Evolutionary conservation across 64 coral and sea anemone genomes (phyloP).

Genomic region (Trachythela sp.): DNA sequence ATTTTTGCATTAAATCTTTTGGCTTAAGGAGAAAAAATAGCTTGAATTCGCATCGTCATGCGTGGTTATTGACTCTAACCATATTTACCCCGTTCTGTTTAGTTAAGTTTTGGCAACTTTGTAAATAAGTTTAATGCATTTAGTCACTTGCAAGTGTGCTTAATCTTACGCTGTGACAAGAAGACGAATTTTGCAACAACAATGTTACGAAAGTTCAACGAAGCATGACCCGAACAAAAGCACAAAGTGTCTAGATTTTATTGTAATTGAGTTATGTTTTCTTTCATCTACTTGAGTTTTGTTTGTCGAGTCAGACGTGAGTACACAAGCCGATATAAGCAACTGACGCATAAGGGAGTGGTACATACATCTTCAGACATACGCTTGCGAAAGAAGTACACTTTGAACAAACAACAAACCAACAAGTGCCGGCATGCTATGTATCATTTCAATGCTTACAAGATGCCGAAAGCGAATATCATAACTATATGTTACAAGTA

Average conservation of each 20-base stretch:
- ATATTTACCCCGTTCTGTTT: background rate
- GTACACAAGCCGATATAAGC: background rate
- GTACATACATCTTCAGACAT: no score
- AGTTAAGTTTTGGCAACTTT: background rate
- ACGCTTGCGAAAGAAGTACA: no score
- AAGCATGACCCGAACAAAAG: background rate
- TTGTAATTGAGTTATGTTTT: background rate
- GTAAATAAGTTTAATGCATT: no score
- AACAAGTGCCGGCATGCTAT: no score
- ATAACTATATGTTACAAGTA: no score
- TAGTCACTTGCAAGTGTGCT: no score
- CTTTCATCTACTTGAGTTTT: background rate
- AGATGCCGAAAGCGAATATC: no score
- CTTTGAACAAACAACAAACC: no score
- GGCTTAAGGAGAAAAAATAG: background rate
- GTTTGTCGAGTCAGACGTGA: background rate
- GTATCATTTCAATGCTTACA: no score
- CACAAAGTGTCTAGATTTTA: background rate
- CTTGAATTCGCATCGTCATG: background rate
- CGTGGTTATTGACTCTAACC: background rate
- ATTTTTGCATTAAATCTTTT: constrained; percentile 1
- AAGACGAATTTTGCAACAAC: no score
- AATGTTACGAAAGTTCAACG: background rate
- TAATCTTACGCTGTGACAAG: no score
- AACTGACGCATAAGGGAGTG: background rate